Percentiles rank a stretch among this genome's conserved stretches.
phyloP scores from a whole-genome alignment of 1,140 invertebrate genomes.

The Euschistus heros region DNA sequence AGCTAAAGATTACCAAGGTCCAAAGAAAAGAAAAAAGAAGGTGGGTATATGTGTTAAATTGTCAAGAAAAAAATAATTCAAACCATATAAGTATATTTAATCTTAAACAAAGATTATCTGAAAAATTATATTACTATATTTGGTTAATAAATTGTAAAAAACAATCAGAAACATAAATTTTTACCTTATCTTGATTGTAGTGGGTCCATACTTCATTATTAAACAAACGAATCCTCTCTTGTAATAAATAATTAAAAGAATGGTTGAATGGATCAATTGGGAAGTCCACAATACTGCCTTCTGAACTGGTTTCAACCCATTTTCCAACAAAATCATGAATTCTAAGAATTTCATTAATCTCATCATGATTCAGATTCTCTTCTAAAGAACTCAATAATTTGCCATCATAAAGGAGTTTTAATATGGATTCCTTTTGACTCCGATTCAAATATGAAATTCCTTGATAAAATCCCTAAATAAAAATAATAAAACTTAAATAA shows the following conservation, averaged over 20 bases:
- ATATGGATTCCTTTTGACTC: constrained; percentile 3
- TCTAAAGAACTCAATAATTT: background rate
- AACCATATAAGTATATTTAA: too few species aligned
- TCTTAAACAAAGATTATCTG: too few species aligned
- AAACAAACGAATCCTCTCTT: background rate
- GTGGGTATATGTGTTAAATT: too few species aligned
- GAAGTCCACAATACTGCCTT: constrained; percentile 8
- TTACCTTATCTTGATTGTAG: background rate
- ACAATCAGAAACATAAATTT: background rate
- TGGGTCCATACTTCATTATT: background rate
- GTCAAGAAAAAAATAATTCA: too few species aligned
- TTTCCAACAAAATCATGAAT: background rate
- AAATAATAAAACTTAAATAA: constrained; percentile 19
- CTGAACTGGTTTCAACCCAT: constrained; percentile 5
- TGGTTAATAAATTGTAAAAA: too few species aligned
- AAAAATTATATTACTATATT: too few species aligned
- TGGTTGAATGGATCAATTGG: background rate
- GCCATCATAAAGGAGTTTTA: constrained; percentile 2
- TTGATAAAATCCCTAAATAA: constrained; percentile 50
- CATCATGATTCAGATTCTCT: constrained; percentile 27
- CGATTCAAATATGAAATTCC: constrained; percentile 30
- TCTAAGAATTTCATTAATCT: background rate
- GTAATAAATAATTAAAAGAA: constrained; percentile 1
- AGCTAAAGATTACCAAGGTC: too few species aligned
- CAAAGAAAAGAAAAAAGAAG: too few species aligned